A percentile compares a stretch with the other conserved stretches of the same genome.
phyloP scores from a whole-genome alignment of 1,140 invertebrate genomes.

The Melanaphis sacchari region DNA sequence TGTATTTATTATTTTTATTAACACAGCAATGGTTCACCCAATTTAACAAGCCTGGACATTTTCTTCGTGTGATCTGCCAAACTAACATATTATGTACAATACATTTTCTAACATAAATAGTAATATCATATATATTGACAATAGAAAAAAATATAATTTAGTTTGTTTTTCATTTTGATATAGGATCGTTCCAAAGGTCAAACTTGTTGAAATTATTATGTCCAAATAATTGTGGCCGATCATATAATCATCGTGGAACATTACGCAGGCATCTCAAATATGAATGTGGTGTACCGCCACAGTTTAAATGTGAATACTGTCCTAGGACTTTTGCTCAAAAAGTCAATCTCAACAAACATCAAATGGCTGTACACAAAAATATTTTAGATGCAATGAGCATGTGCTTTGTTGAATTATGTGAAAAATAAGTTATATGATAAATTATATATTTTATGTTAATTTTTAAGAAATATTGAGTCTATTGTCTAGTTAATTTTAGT shows the following conservation, averaged over 20 bases:
- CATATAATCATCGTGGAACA: constrained; percentile 60
- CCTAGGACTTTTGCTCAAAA: constrained; percentile 63
- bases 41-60: constrained; percentile 20
- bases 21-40: background rate
- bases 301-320: constrained; percentile 59
- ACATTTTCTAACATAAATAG: background rate
- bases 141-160: background rate
- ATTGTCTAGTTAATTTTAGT: background rate
- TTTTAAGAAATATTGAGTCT: background rate
- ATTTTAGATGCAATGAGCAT: constrained; percentile 48
- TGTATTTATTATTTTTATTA: background rate
- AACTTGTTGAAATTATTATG: constrained; percentile 54
- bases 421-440: background rate
- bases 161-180: constrained; percentile 24
- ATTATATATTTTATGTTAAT: background rate
- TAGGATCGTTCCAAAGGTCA: background rate
- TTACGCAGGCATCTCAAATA: constrained; percentile 59
- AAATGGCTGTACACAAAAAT: constrained; percentile 50
- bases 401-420: constrained; percentile 32
- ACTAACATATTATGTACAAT: constrained; percentile 9
- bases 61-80: background rate
- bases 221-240: constrained; percentile 60
- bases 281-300: constrained; percentile 60
- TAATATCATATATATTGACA: background rate
- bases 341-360: constrained; percentile 64